Percentiles rank a stretch among this genome's conserved stretches.
Conservation (phyloP, 2,113 vertebrate species). For the Thalassarche chlororhynchos region DNA sequence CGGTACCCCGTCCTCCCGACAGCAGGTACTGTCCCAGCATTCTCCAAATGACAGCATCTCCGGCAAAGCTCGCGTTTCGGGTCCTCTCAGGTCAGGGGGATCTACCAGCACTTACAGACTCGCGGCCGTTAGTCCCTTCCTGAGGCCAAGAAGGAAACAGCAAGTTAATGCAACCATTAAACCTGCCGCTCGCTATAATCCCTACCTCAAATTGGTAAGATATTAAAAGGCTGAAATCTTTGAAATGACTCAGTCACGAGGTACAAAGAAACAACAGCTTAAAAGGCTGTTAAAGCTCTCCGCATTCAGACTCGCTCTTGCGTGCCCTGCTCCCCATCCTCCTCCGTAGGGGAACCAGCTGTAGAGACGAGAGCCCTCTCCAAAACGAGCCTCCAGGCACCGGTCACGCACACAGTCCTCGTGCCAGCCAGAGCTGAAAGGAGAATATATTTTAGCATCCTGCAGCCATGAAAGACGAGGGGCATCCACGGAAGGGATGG, state of each 20-base stretch:
- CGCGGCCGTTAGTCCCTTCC: neutral
- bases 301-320: neutral
- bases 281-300: neutral
- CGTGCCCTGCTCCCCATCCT: neutral
- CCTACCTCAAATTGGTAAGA: neutral
- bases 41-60: neutral
- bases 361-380: neutral
- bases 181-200: neutral
- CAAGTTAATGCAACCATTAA: neutral
- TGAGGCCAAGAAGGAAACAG: neutral
- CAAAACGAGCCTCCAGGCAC: neutral
- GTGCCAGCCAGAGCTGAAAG: neutral
- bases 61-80: neutral
- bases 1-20: fast-evolving
- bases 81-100: neutral
- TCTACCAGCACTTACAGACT: neutral
- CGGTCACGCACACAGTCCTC: neutral
- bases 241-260: neutral
- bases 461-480: neutral
- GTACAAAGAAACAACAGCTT: neutral
- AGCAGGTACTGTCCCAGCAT: neutral
- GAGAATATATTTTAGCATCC: neutral
- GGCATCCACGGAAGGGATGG: neutral
- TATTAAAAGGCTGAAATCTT: slow-evolving; percentile 25
- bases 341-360: fast-evolving